Evolutionary conservation across 2,113 vertebrate species (phyloP).

Genomic region (Odocoileus virginianus): DNA sequence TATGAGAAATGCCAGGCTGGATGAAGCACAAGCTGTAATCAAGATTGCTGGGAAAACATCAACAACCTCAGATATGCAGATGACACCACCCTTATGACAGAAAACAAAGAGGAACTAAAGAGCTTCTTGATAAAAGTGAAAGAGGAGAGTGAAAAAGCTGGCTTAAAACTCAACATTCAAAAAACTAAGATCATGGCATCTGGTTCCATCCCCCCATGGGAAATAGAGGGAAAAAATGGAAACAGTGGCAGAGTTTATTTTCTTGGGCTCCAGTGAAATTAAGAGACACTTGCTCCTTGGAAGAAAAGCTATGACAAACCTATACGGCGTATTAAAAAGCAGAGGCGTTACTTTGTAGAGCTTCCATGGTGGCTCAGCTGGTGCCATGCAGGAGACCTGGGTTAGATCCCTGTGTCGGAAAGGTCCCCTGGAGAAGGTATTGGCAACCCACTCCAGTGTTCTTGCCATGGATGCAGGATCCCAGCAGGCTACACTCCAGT

Average conservation of each 20-base stretch:
- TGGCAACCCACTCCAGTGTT: background rate
- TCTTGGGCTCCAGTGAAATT: background rate
- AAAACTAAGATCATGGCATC: background rate
- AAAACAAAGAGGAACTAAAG: background rate
- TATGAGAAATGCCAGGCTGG: background rate
- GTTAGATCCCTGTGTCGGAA: accelerated
- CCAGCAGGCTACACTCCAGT: background rate
- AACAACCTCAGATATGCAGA: background rate
- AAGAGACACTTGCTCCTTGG: background rate
- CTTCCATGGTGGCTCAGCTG: background rate
- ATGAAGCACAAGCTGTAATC: background rate
- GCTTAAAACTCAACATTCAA: background rate
- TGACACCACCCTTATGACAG: background rate
- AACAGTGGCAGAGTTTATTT: background rate
- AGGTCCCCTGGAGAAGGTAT: background rate
- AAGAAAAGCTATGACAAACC: background rate
- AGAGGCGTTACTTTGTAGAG: background rate
- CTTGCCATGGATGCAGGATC: background rate
- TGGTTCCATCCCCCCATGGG: background rate
- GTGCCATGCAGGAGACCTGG: background rate
- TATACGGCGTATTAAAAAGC: background rate
- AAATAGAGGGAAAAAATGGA: background rate
- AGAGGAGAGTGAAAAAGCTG: background rate
- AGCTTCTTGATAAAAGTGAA: background rate
- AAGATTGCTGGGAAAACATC: background rate